Base-by-base conservation (phyloP, 2,888 invertebrate genomes). In the Gerris lacustris region DNA sequence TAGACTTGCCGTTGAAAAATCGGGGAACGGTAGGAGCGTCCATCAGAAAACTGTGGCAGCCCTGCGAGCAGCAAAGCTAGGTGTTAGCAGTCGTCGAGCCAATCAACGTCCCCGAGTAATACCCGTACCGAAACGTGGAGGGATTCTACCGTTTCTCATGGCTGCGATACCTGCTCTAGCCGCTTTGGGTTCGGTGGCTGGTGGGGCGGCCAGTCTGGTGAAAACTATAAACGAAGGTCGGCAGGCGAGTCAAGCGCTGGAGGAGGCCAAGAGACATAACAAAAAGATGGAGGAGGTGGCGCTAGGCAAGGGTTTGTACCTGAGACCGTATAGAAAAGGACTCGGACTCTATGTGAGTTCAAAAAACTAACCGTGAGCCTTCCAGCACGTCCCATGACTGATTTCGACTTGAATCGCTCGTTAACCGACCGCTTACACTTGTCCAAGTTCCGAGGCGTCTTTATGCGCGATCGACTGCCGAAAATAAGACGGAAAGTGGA, bases 181-280 rank as follows among this genome's bases (percentile, higher is more conserved):
- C 6, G 76, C 76, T 6, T 45, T 75, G 6, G 76, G 76, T 2
- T 73, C 75, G 7, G 55, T 77, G 7, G 47, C 72, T 9, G 76
- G 76, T 9, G 77, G 76, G 9, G 76, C 75, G 6, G 73, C 75
- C 17, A 74, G 73, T 7, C 73, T 78, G 63, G 75, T 74, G 1
- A 76, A 76, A 72, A 76, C 77, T 43, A 74, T 77, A 9, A 77
- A 75, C 18, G 72, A 74, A 66, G 76, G 76, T 11, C 75, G 74
- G 18, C 69, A 71, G 31, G 76, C 76, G 6, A 72, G 76, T 69
- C 67, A 71, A 43, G 69, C 73, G 64, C 72, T 78, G 44, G 69
- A 73, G 7, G 78, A 79, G 71, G 70, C 70, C 11, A 67, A 76
- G 72, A 71, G 77, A 43, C 78, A 78, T 72, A 77, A 78, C 72